Conservation (phyloP, 2,113 vertebrate genomes). For the Zosterops lateralis region DNA sequence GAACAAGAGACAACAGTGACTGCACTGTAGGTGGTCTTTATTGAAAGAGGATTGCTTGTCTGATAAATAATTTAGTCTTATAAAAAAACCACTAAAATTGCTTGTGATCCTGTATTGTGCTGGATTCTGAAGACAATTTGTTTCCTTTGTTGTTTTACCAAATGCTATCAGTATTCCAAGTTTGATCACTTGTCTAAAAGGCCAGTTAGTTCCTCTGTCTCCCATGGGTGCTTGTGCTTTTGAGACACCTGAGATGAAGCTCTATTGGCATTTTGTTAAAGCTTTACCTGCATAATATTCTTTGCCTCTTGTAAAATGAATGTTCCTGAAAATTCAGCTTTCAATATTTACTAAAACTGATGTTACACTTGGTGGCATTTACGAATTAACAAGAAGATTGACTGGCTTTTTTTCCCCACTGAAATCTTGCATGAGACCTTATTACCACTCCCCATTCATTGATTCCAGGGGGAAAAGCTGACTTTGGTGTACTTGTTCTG, state of each 20-base stretch:
- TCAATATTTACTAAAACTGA: background rate
- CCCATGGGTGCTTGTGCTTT: background rate
- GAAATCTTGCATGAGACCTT: background rate
- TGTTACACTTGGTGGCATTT: background rate
- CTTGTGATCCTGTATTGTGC: background rate
- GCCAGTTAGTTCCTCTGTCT: background rate
- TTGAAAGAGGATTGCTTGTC: background rate
- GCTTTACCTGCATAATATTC: background rate
- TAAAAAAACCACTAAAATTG: background rate
- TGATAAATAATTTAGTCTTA: background rate
- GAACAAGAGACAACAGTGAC: background rate
- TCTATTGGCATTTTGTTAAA: background rate
- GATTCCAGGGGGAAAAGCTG: background rate
- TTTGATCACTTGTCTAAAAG: accelerated
- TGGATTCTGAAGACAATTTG: background rate
- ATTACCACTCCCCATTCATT: background rate
- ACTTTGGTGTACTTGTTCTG: background rate
- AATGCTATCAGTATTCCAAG: background rate
- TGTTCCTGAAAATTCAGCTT: background rate
- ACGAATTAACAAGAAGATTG: background rate
- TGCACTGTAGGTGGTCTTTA: background rate
- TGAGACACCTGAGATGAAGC: background rate
- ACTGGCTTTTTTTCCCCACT: background rate
- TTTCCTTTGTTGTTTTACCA: background rate
- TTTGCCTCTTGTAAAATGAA: background rate